Conservation (phyloP, 2,113 vertebrate species). For the Clarias magur region DNA sequence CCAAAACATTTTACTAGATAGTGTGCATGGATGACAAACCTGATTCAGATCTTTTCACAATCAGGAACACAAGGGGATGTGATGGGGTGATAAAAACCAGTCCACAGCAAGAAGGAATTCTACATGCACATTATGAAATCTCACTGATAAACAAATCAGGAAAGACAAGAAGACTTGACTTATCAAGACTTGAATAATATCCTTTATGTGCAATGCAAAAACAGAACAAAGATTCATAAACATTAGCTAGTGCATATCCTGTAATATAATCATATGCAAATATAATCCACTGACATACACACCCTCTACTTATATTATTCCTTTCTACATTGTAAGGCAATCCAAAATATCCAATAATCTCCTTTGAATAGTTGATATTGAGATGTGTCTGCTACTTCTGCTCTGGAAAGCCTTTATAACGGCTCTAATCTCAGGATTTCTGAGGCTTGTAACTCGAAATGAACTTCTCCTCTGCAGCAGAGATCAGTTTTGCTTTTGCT, state of each 20-base stretch:
- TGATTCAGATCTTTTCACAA: background rate
- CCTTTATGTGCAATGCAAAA: background rate
- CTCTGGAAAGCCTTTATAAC: too few species aligned
- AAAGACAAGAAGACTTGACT: background rate
- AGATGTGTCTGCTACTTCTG: too few species aligned
- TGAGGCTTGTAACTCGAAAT: too few species aligned
- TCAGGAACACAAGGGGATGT: background rate
- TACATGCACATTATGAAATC: background rate
- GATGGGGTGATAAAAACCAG: background rate
- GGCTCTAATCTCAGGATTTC: too few species aligned
- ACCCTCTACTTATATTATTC: too few species aligned
- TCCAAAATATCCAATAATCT: too few species aligned
- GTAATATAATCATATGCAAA: too few species aligned
- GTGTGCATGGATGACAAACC: background rate
- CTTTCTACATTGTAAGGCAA: too few species aligned
- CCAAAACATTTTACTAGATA: background rate
- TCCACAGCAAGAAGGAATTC: background rate
- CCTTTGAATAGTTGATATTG: too few species aligned
- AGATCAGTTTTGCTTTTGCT: too few species aligned
- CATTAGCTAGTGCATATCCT: background rate
- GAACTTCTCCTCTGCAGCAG: too few species aligned
- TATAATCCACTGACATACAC: too few species aligned
- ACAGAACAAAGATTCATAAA: background rate
- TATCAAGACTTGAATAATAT: background rate
- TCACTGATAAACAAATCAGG: background rate